These are phyloP conservation scores for Petaurus breviceps DNA, from an alignment of 2,113 vertebrate genomes.

Conservation along the genomic window DNA sequence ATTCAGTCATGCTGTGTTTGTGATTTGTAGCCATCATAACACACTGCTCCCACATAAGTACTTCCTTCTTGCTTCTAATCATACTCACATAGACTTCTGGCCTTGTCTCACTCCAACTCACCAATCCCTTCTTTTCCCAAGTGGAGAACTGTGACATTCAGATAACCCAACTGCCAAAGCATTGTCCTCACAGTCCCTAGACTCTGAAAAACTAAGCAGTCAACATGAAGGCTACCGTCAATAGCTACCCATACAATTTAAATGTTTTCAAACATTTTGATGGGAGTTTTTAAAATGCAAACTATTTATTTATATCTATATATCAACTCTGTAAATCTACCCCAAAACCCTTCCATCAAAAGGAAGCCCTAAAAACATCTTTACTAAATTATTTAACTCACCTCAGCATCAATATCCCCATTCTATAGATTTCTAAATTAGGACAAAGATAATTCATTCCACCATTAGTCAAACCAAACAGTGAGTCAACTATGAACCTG, in stretches of 20 bases:
- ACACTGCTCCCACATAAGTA: not conserved
- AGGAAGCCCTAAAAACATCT: not conserved
- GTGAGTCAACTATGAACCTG: not conserved
- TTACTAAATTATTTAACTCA: not conserved
- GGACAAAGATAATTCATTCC: not conserved
- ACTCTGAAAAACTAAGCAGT: not conserved
- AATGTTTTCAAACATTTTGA: not conserved
- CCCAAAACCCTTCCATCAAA: not conserved
- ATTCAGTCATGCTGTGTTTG: not conserved
- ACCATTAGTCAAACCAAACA: not conserved
- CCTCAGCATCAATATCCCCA: not conserved
- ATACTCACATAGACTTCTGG: not conserved
- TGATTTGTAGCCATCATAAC: not conserved
- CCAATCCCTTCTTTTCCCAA: not conserved
- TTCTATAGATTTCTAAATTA: not conserved
- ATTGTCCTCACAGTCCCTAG: not conserved
- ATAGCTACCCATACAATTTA: too few species aligned
- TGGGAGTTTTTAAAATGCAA: not conserved
- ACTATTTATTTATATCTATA: not conserved
- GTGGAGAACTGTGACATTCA: not conserved
- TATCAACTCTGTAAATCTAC: not conserved
- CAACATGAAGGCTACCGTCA: not conserved
- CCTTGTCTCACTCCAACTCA: not conserved
- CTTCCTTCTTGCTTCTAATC: not conserved
- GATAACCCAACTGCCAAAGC: not conserved